phyloP scores from a whole-genome alignment of 2,888 invertebrate genomes.

The Lamellibrachia columna region DNA sequence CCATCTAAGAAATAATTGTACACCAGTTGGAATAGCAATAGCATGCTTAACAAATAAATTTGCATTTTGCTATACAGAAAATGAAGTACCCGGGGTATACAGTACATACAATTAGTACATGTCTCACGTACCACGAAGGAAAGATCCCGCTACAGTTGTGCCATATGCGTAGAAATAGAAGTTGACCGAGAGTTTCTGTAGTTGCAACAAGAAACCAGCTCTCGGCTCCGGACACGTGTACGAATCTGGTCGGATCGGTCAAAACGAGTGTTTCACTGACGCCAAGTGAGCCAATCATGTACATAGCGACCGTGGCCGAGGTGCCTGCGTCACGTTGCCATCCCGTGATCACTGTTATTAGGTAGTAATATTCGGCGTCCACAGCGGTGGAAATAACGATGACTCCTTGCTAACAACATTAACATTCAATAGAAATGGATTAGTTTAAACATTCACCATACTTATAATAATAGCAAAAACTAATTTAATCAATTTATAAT shows the following conservation, averaged over 20 bases:
- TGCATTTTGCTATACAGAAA: not conserved
- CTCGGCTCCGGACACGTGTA: constrained; percentile 7
- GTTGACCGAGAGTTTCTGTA: not conserved
- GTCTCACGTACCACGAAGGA: constrained; percentile 8
- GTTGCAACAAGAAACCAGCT: constrained; percentile 14
- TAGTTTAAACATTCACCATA: no score
- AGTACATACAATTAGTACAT: not conserved
- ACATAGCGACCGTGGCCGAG: constrained; percentile 22
- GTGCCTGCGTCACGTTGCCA: constrained; percentile 23
- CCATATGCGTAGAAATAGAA: constrained; percentile 18
- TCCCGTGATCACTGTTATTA: constrained; percentile 13
- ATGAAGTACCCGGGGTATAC: not conserved
- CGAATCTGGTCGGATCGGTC: not conserved
- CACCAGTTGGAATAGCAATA: no score
- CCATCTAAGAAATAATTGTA: no score
- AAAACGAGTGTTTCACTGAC: not conserved
- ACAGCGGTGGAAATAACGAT: not conserved
- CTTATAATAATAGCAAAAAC: no score
- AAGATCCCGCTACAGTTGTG: constrained; percentile 18
- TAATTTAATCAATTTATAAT: no score
- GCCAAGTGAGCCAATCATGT: constrained; percentile 21
- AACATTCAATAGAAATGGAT: no score
- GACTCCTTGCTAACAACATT: not conserved
- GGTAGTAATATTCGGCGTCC: constrained; percentile 13
- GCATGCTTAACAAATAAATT: no score